Evolutionary conservation across 2,888 invertebrate species (phyloP).

Genomic region (Peribatodes rhomboidaria): DNA sequence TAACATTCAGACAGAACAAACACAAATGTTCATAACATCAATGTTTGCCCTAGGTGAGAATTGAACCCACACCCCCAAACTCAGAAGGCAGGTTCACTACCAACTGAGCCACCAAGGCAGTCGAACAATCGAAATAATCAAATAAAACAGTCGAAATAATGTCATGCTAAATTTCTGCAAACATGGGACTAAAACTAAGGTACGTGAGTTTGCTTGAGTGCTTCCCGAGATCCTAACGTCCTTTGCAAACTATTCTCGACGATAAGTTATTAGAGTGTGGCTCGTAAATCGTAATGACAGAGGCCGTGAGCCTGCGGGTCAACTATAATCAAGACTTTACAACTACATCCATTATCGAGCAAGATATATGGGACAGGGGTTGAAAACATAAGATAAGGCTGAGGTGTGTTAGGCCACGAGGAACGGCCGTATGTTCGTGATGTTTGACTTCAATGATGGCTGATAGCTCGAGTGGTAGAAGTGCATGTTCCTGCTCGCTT

Average conservation of each 20-base stretch:
- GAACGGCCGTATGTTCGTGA: too few relatives aligned
- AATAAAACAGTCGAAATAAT: too few relatives aligned
- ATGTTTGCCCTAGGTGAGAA: too few relatives aligned
- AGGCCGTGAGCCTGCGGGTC: conserved; percentile 40
- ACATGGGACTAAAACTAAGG: not conserved
- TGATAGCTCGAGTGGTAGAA: too few relatives aligned
- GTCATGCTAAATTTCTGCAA: not conserved
- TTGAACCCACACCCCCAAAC: too few relatives aligned
- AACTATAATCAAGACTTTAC: conserved; percentile 40
- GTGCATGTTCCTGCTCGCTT: too few relatives aligned
- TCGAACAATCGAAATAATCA: not conserved
- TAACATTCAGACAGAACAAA: too few relatives aligned
- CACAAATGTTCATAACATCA: too few relatives aligned
- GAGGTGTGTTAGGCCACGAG: not conserved
- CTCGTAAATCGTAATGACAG: conserved; percentile 45
- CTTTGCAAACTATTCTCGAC: conserved; percentile 29
- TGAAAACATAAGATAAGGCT: not conserved
- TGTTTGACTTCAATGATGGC: too few relatives aligned
- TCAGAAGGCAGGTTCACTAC: too few relatives aligned
- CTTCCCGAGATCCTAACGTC: conserved; percentile 21
- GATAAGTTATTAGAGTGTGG: conserved; percentile 29
- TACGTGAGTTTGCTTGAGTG: conserved; percentile 15
- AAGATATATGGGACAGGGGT: conserved; percentile 32
- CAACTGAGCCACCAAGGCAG: too few relatives aligned
- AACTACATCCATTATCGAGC: conserved; percentile 45